A percentile compares a stretch with the other conserved stretches of the same genome.
These are phyloP conservation scores for Carcharodon carcharias DNA, from an alignment of 2,797 vertebrate species.

Conservation along the genomic window DNA sequence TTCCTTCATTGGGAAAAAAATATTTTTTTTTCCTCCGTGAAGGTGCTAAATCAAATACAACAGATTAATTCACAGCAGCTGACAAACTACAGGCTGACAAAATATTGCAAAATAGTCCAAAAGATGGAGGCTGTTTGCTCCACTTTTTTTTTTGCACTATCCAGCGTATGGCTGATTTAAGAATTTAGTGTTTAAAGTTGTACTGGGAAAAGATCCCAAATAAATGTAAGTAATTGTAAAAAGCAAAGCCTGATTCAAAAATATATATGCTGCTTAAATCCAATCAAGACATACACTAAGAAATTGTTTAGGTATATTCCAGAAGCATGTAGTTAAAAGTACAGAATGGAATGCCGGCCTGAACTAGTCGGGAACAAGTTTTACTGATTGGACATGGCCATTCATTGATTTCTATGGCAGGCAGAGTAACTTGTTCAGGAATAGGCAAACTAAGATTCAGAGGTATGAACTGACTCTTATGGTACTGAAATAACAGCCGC, in stretches of 20 bases:
- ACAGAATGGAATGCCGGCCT: background rate
- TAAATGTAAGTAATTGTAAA: background rate
- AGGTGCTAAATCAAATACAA: background rate
- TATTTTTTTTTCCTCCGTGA: background rate
- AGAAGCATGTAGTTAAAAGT: background rate
- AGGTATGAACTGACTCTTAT: too few species aligned
- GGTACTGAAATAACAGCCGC: background rate
- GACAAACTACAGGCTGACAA: slow-evolving; percentile 20
- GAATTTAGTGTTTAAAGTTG: background rate
- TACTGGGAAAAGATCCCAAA: background rate
- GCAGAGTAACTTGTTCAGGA: background rate
- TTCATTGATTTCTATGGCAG: background rate
- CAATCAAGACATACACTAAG: background rate
- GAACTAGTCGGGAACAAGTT: background rate
- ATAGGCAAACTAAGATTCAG: background rate
- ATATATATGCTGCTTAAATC: background rate
- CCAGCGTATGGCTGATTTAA: background rate
- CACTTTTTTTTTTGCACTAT: background rate
- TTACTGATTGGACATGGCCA: background rate
- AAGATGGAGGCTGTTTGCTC: background rate
- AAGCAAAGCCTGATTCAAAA: background rate
- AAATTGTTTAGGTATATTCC: background rate
- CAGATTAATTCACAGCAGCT: slow-evolving; percentile 34
- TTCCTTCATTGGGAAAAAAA: background rate
- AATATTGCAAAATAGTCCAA: slow-evolving; percentile 14